phyloP scores from a whole-genome alignment of 2,888 invertebrate species.

The Cantharis rufa region DNA sequence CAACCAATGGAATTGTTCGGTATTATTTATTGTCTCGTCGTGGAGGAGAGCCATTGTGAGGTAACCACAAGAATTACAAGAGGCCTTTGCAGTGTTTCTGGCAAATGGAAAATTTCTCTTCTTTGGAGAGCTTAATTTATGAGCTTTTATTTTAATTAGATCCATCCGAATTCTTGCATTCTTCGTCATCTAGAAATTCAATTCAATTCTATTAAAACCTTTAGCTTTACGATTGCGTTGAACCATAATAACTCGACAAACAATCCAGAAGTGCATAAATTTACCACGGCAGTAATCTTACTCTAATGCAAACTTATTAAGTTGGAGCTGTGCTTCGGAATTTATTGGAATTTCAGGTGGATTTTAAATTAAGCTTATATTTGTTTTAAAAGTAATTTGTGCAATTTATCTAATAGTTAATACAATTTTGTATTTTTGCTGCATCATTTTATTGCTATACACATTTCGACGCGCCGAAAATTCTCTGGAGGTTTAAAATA shows the following conservation, averaged over 20 bases:
- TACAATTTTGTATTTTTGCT: constrained; percentile 1
- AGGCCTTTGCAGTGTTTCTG: not conserved
- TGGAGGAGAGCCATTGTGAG: not conserved
- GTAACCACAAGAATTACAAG: not conserved
- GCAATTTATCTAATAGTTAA: not conserved
- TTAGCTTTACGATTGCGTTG: not conserved
- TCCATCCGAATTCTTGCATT: not conserved
- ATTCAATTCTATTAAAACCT: not conserved
- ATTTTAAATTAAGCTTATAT: not conserved
- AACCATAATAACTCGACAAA: constrained; percentile 2
- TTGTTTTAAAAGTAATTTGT: not conserved
- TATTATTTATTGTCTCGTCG: too few relatives aligned
- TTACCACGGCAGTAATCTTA: constrained; percentile 17
- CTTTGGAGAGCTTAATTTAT: not conserved
- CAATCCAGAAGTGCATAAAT: constrained; percentile 7
- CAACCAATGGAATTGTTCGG: too few relatives aligned
- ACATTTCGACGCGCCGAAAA: constrained; percentile 7
- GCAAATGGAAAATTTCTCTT: not conserved
- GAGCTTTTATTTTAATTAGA: not conserved
- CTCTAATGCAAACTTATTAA: constrained; percentile 18
- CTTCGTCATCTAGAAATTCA: not conserved
- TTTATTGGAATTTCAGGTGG: not conserved
- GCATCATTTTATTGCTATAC: constrained; percentile 9
- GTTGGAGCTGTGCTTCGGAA: not conserved
- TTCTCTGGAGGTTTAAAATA: constrained; percentile 17